These are phyloP conservation scores for Nothura maculosa DNA, from an alignment of 2,797 vertebrate species.

Conservation along the genomic window DNA sequence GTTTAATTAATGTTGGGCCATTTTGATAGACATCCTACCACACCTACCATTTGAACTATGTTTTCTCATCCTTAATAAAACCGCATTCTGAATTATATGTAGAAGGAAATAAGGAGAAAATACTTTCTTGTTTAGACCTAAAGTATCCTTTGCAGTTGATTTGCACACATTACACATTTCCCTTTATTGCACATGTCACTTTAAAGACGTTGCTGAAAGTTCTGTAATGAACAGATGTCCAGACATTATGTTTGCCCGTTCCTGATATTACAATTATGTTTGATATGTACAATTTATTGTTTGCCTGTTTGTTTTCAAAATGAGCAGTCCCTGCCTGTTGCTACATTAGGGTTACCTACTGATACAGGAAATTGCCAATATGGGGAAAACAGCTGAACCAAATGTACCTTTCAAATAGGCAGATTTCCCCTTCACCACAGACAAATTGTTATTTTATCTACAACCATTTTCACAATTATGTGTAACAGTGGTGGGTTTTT, in stretches of 20 bases:
- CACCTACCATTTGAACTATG: background rate
- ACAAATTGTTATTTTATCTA: background rate
- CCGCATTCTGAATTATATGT: background rate
- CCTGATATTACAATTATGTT: background rate
- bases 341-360: background rate
- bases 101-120: background rate
- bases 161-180: background rate
- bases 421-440: background rate
- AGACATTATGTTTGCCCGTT: background rate
- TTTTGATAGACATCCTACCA: background rate
- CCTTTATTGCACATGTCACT: background rate
- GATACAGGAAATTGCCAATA: background rate
- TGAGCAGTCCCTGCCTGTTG: background rate
- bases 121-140: background rate
- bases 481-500: background rate
- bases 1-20: background rate
- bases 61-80: background rate
- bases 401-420: background rate
- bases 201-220: background rate
- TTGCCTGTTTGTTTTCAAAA: no score
- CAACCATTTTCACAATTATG: background rate
- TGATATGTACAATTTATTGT: no score
- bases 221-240: background rate
- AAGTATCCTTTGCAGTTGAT: background rate
- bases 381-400: background rate